phyloP scores from a whole-genome alignment of 2,888 invertebrate genomes.

The Metallyticus violacea region DNA sequence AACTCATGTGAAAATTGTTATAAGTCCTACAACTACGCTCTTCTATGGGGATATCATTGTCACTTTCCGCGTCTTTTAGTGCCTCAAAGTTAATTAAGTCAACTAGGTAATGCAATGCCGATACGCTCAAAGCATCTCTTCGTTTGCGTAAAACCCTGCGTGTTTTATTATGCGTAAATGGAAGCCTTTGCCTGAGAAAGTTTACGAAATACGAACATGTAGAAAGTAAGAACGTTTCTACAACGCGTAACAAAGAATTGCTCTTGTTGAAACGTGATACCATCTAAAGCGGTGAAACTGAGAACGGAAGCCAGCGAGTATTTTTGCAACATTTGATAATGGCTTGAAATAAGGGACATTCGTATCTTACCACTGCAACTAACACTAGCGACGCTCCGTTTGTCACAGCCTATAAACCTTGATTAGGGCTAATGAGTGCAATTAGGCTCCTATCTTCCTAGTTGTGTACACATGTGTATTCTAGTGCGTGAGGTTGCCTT shows the following conservation, averaged over 20 bases:
- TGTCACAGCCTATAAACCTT: not conserved
- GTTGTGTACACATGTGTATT: not conserved
- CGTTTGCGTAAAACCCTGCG: too few relatives aligned
- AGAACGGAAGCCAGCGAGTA: not conserved
- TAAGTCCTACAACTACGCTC: too few relatives aligned
- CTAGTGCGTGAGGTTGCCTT: not conserved
- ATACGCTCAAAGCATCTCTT: too few relatives aligned
- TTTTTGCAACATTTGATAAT: not conserved
- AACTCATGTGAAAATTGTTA: too few relatives aligned
- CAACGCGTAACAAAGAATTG: too few relatives aligned
- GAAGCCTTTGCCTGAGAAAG: not conserved
- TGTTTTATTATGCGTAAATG: too few relatives aligned
- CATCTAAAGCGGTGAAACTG: not conserved
- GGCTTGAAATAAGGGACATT: not conserved
- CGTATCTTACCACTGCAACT: not conserved
- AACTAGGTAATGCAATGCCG: too few relatives aligned
- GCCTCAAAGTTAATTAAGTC: too few relatives aligned
- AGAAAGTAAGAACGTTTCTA: too few relatives aligned
- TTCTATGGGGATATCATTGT: too few relatives aligned
- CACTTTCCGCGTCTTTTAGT: too few relatives aligned
- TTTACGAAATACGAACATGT: not conserved
- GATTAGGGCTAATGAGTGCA: not conserved
- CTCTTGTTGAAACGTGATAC: not conserved
- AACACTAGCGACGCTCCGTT: not conserved
- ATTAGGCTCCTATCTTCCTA: not conserved